Conservation (phyloP, 2,888 invertebrate species). For the Labia minor region DNA sequence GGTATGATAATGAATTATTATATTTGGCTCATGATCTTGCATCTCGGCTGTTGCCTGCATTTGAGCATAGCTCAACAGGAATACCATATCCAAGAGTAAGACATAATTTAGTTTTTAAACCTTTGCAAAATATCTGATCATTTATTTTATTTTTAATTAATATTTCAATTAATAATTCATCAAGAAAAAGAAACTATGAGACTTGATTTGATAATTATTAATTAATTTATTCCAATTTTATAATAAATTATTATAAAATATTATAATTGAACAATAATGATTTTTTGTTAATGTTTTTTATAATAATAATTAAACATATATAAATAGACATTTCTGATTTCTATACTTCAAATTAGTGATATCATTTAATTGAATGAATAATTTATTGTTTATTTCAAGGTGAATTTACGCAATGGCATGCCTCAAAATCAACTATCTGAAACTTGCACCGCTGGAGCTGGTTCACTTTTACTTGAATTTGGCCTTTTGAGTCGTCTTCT, state of each 20-base stretch:
- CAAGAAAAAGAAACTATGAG: neutral
- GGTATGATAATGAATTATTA: slow-evolving; percentile 46
- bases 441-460: slow-evolving; percentile 53
- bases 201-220: neutral
- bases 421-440: slow-evolving; percentile 40
- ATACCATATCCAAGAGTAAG: slow-evolving; percentile 42
- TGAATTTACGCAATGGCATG: slow-evolving; percentile 43
- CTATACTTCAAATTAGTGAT: no score
- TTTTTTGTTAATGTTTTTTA: no score
- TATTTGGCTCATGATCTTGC: slow-evolving; percentile 50
- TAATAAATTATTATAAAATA: no score
- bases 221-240: neutral
- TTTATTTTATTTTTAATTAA: no score
- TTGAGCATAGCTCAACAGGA: slow-evolving; percentile 47
- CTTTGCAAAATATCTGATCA: no score
- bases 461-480: slow-evolving; percentile 49
- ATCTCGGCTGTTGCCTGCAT: slow-evolving; percentile 46
- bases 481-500: slow-evolving; percentile 47
- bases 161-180: neutral
- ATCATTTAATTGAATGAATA: no score
- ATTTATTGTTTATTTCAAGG: slow-evolving; percentile 36
- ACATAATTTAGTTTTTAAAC: neutral
- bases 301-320: neutral
- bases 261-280: no score
- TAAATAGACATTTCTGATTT: no score